phyloP scores from a whole-genome alignment of 2,113 vertebrate genomes.

The Vimba vimba region DNA sequence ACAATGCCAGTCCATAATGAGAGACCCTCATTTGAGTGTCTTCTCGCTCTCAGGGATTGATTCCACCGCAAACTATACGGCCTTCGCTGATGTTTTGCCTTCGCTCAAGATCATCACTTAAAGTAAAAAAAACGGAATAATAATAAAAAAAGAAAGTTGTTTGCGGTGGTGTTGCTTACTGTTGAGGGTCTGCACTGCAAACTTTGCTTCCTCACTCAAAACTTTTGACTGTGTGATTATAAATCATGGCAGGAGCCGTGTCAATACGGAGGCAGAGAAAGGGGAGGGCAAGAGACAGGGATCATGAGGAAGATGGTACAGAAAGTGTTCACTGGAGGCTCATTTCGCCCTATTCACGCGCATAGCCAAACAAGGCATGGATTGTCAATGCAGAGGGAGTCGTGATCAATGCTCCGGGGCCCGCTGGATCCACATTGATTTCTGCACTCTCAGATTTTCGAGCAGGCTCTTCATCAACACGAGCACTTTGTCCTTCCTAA shows the following conservation, averaged over 20 bases:
- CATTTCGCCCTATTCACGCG: slow-evolving; percentile 81
- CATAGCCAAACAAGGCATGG: slow-evolving; percentile 82
- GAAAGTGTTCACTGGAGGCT: slow-evolving; percentile 79
- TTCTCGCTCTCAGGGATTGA: slow-evolving; percentile 63
- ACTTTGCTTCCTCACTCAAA: slow-evolving; percentile 76
- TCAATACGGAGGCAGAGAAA: slow-evolving; percentile 77
- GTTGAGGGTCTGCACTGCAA: slow-evolving; percentile 47
- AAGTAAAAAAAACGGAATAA: slow-evolving; percentile 49
- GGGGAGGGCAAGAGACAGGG: slow-evolving; percentile 33
- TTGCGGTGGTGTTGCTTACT: slow-evolving; percentile 8
- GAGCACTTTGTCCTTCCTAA: slow-evolving; percentile 85
- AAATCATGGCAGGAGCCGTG: slow-evolving; percentile 85
- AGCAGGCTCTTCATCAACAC: slow-evolving; percentile 85
- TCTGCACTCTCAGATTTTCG: slow-evolving; percentile 85
- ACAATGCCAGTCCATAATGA: slow-evolving; percentile 80
- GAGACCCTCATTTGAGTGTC: slow-evolving; percentile 78
- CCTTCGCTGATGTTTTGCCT: slow-evolving; percentile 50
- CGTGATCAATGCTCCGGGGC: slow-evolving; percentile 82
- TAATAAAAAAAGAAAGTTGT: slow-evolving; percentile 31
- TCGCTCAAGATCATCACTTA: slow-evolving; percentile 31
- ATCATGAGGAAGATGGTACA: slow-evolving; percentile 54
- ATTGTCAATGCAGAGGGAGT: slow-evolving; percentile 79
- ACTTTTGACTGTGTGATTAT: slow-evolving; percentile 88
- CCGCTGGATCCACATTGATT: slow-evolving; percentile 83
- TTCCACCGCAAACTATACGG: slow-evolving; percentile 67